phyloP scores from a whole-genome alignment of 2,888 invertebrate genomes.

The Syrista parreyssii region DNA sequence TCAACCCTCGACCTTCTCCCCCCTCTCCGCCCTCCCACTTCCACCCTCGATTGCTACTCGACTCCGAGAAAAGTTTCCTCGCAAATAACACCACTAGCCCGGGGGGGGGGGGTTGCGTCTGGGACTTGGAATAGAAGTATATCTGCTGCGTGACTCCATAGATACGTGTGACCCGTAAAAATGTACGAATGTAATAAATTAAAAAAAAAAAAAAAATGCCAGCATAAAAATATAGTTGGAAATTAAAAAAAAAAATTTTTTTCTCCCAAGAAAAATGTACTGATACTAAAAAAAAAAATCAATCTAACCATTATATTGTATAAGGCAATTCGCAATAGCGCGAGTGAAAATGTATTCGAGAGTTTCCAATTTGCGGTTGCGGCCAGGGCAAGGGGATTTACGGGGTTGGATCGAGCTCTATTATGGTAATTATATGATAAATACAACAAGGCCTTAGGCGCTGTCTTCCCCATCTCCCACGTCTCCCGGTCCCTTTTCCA shows the following conservation, averaged over 20 bases:
- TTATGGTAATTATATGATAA: slow-evolving; percentile 67
- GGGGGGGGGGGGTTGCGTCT: slow-evolving; percentile 5
- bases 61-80: slow-evolving; percentile 33
- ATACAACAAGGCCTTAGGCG: slow-evolving; percentile 64
- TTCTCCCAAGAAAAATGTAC: no score
- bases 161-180: not conserved
- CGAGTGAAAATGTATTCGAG: slow-evolving; percentile 57
- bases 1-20: not conserved
- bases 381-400: slow-evolving; percentile 30
- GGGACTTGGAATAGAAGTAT: not conserved
- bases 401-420: slow-evolving; percentile 52
- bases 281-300: not conserved
- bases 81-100: slow-evolving; percentile 34
- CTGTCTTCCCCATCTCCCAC: slow-evolving; percentile 44
- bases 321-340: slow-evolving; percentile 15
- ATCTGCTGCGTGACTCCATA: not conserved
- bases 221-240: no score
- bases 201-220: not conserved
- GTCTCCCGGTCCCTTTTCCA: slow-evolving; percentile 47
- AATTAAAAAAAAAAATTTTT: no score
- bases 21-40: slow-evolving; percentile 28
- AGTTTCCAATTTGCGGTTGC: slow-evolving; percentile 64
- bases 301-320: not conserved
- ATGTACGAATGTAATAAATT: not conserved
- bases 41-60: slow-evolving; percentile 2